Conservation (phyloP, 2,888 invertebrate genomes). For the Dorcus hopei region DNA sequence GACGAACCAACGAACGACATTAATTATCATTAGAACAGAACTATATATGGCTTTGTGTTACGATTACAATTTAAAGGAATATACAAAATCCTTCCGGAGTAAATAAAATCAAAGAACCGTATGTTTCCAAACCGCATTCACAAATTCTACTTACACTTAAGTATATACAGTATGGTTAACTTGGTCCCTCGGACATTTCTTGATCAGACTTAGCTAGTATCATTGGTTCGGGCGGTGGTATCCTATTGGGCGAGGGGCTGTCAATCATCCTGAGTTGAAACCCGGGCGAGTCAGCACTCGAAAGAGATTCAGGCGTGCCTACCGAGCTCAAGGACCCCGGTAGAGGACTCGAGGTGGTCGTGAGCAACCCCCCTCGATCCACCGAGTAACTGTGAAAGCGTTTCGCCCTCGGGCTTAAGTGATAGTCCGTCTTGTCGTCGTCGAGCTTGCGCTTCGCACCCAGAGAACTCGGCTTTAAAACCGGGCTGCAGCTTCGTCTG, state of each 20-base stretch:
- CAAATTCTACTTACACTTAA: background rate
- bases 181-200: constrained; percentile 47
- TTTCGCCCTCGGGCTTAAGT: constrained; percentile 48
- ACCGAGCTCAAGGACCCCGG: constrained; percentile 57
- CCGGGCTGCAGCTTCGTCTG: constrained; percentile 84
- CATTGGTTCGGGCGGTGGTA: constrained; percentile 43
- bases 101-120: background rate
- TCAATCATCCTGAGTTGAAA: constrained; percentile 55
- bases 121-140: background rate
- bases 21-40: no score
- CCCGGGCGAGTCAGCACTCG: constrained; percentile 60
- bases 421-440: constrained; percentile 50
- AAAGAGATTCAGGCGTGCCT: constrained; percentile 60
- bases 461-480: constrained; percentile 73
- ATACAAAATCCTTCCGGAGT: no score
- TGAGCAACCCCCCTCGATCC: constrained; percentile 43
- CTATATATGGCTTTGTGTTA: background rate
- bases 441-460: constrained; percentile 68
- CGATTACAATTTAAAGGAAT: background rate
- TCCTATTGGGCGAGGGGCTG: constrained; percentile 54
- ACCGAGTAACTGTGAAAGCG: constrained; percentile 45
- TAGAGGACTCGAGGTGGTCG: constrained; percentile 50
- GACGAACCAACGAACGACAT: no score
- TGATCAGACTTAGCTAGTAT: constrained; percentile 45
- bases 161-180: constrained; percentile 34